phyloP scores from a whole-genome alignment of 2,113 vertebrate species.

The Gymnogyps californianus region DNA sequence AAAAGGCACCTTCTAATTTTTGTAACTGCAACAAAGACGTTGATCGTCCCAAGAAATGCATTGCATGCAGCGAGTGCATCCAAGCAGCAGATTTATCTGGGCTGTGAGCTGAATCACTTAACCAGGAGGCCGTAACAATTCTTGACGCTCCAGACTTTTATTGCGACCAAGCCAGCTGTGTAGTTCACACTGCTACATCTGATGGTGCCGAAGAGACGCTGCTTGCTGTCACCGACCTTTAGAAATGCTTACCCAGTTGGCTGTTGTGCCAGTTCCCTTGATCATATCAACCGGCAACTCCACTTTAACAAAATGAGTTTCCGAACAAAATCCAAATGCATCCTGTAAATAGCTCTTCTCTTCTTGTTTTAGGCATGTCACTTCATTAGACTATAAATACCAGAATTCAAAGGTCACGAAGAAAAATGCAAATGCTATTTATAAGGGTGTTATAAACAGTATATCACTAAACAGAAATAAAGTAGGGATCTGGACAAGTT shows the following conservation, averaged over 20 bases:
- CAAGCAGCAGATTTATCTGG: neutral
- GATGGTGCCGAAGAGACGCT: neutral
- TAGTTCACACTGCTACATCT: neutral
- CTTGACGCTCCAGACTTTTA: neutral
- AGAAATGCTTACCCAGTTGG: neutral
- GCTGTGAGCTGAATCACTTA: neutral
- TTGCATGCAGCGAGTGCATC: rapidly evolving
- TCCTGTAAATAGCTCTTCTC: neutral
- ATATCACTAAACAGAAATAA: neutral
- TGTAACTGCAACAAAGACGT: rapidly evolving
- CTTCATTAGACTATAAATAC: neutral
- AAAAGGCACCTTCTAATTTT: neutral
- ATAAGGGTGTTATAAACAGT: neutral
- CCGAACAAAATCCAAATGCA: neutral
- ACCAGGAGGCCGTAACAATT: neutral
- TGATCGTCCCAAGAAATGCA: neutral
- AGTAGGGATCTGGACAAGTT: neutral
- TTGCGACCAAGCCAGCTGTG: neutral
- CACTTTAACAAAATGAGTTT: neutral
- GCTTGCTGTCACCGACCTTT: neutral
- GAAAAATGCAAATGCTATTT: neutral
- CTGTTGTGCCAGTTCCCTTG: neutral
- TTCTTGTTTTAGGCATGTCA: neutral
- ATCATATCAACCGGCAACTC: neutral
- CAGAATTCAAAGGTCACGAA: neutral